phyloP scores from a whole-genome alignment of 2,797 vertebrate species.

The Sebastes oblongus region DNA sequence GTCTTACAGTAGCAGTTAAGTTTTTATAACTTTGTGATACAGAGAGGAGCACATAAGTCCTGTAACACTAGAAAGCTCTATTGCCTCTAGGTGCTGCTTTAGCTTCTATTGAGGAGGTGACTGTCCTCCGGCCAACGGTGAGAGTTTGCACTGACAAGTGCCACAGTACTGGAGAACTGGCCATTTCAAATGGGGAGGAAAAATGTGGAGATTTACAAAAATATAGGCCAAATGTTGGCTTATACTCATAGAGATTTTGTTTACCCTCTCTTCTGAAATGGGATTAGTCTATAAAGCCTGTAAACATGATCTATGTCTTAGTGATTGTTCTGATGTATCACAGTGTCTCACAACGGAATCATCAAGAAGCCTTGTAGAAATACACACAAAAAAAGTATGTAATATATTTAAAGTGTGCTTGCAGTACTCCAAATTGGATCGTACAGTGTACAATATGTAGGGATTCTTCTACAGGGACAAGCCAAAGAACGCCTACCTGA shows the following conservation, averaged over 20 bases:
- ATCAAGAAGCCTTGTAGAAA: not conserved
- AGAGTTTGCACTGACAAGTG: not conserved
- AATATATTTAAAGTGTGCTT: not conserved
- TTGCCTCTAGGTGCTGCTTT: constrained; percentile 1
- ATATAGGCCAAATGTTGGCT: not conserved
- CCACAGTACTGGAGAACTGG: not conserved
- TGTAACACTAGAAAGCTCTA: not conserved
- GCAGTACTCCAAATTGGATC: not conserved
- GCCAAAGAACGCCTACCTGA: not conserved
- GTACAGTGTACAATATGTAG: not conserved
- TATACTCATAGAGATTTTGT: too few relatives aligned
- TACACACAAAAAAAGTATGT: not conserved
- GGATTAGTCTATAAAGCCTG: not conserved
- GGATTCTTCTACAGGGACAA: not conserved
- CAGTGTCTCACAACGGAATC: not conserved
- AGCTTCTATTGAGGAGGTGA: not conserved
- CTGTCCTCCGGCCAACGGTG: not conserved
- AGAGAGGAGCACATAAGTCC: not conserved
- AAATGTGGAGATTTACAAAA: not conserved
- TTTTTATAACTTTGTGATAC: constrained; percentile 2
- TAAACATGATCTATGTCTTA: not conserved
- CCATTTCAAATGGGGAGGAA: not conserved
- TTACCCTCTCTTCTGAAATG: not conserved
- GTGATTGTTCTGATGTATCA: not conserved
- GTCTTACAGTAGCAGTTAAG: not conserved